phyloP scores from a whole-genome alignment of 2,888 invertebrate species.

The Trachelus iudaicus region DNA sequence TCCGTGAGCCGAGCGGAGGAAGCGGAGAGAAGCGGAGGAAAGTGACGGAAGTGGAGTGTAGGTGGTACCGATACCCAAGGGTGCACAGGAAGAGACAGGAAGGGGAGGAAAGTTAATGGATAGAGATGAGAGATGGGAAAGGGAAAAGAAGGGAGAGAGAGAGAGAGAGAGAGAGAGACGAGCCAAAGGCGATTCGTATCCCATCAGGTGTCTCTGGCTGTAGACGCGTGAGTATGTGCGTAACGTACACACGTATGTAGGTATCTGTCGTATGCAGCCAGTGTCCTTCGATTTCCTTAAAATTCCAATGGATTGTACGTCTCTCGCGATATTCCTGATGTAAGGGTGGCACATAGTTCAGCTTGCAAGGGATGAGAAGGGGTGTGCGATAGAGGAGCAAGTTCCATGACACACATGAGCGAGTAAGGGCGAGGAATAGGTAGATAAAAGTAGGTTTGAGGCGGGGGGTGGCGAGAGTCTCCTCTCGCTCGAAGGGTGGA shows the following conservation, averaged over 20 bases:
- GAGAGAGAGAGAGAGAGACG: no score
- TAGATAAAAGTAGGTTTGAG: conserved; percentile 25
- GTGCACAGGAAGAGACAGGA: no score
- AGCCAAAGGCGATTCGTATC: no score
- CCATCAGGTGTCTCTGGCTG: conserved; percentile 6
- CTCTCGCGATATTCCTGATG: neutral
- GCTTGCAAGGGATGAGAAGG: conserved; percentile 1
- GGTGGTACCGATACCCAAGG: no score
- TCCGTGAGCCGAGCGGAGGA: conserved; percentile 45
- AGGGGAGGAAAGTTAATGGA: no score
- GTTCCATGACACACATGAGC: conserved; percentile 1
- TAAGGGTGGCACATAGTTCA: no score
- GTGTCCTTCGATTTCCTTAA: conserved; percentile 59
- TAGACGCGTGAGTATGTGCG: conserved; percentile 13
- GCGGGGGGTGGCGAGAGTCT: conserved; percentile 25
- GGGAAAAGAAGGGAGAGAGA: no score
- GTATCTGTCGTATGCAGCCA: conserved; percentile 49
- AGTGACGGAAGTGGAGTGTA: no score
- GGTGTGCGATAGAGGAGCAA: conserved; percentile 7
- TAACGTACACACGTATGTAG: conserved; percentile 6
- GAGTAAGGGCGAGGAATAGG: conserved; percentile 21
- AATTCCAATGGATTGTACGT: conserved; percentile 54
- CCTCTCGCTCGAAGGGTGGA: conserved; percentile 18
- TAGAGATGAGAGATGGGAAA: no score
- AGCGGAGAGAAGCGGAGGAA: conserved; percentile 13